Conservation (phyloP, 92 coral and sea anemone genomes). For the Epizoanthus rinbou region DNA sequence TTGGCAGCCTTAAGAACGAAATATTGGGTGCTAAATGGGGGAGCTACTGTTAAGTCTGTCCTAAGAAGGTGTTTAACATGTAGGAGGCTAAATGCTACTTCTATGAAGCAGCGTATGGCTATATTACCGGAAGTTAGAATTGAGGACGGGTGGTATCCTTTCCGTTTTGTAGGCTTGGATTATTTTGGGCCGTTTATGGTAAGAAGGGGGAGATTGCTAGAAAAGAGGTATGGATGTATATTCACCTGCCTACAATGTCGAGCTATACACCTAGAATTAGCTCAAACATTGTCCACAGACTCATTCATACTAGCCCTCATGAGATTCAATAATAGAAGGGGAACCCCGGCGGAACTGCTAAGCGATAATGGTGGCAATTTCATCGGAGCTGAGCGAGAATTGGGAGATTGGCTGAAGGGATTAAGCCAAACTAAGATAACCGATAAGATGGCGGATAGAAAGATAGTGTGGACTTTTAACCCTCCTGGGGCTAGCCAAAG, state of each 20-base stretch:
- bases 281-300: too few relatives aligned
- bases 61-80: constrained; percentile 4
- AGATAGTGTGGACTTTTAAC: background rate
- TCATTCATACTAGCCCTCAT: too few relatives aligned
- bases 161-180: too few relatives aligned
- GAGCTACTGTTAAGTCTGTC: background rate
- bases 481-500: background rate
- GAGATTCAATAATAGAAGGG: background rate
- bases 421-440: background rate
- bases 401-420: background rate
- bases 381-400: too few relatives aligned
- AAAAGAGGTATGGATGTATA: too few relatives aligned
- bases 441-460: background rate
- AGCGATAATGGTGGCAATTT: background rate
- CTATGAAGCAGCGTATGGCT: too few relatives aligned
- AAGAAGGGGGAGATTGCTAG: background rate
- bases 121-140: background rate
- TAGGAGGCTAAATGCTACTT: too few relatives aligned
- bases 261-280: too few relatives aligned
- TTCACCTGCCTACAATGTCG: too few relatives aligned
- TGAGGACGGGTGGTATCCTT: background rate
- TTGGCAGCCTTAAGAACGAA: background rate
- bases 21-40: background rate
- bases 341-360: background rate
- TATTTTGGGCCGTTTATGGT: background rate